Conservation (phyloP, 2,888 invertebrate genomes). For the Ormyrus thymus region DNA sequence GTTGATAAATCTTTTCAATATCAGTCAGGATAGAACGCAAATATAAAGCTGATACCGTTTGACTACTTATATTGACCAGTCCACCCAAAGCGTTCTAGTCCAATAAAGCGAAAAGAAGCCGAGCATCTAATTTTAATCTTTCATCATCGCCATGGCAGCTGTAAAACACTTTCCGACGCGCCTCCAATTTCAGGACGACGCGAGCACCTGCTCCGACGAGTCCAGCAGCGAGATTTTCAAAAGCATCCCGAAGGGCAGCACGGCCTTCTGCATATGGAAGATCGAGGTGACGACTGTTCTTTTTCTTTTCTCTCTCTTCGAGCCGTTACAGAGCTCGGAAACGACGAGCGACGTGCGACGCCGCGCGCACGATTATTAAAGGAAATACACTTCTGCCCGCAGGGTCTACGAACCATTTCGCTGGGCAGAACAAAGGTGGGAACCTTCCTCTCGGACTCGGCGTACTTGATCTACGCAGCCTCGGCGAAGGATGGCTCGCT, state of each 20-base stretch:
- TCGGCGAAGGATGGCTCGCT: slow-evolving; percentile 69
- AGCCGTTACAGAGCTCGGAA: too few relatives aligned
- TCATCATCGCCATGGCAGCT: too few relatives aligned
- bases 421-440: slow-evolving; percentile 69
- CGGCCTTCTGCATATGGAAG: slow-evolving; percentile 91
- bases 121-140: too few relatives aligned
- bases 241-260: slow-evolving; percentile 85
- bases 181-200: slow-evolving; percentile 67
- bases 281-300: slow-evolving; percentile 81
- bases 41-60: too few relatives aligned
- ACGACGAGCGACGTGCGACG: too few relatives aligned
- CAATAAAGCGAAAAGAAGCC: too few relatives aligned
- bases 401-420: slow-evolving; percentile 70
- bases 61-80: too few relatives aligned
- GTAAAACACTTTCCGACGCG: background rate
- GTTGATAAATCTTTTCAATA: too few relatives aligned
- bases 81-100: too few relatives aligned
- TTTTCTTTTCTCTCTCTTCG: too few relatives aligned
- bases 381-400: background rate
- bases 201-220: slow-evolving; percentile 70
- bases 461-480: slow-evolving; percentile 72
- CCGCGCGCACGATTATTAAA: too few relatives aligned
- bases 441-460: slow-evolving; percentile 69
- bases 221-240: slow-evolving; percentile 81
- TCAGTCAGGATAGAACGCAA: too few relatives aligned